A percentile compares a stretch with the other conserved stretches of the same genome.
Conservation (phyloP, 1,140 invertebrate genomes). For the Ganaspis sp. region DNA sequence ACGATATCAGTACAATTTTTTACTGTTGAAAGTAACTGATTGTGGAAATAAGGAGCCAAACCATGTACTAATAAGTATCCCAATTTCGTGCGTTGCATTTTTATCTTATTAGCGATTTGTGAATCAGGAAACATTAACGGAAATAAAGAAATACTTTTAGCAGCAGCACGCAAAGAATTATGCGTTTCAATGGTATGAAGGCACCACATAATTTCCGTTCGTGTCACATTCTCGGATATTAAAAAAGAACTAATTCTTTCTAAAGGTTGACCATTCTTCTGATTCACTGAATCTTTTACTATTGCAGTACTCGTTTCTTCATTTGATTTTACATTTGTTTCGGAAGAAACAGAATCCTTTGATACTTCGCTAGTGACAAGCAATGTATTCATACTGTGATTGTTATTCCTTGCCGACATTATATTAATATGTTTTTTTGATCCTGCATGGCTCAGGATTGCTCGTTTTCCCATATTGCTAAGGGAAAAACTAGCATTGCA, state of each 20-base stretch:
- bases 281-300: not conserved
- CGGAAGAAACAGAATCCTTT: not conserved
- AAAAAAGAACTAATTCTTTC: not conserved
- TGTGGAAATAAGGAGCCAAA: no score
- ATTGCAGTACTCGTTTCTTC: not conserved
- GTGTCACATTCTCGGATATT: not conserved
- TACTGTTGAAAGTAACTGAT: no score
- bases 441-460: not conserved
- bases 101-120: slow-evolving; percentile 39
- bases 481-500: not conserved
- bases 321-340: not conserved
- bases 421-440: not conserved
- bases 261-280: not conserved
- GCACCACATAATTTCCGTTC: not conserved
- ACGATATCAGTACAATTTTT: no score
- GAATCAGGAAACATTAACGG: slow-evolving; percentile 39
- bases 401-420: not conserved
- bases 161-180: slow-evolving; percentile 1
- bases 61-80: no score
- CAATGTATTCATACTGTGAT: not conserved
- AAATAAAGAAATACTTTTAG: slow-evolving; percentile 30
- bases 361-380: not conserved
- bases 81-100: slow-evolving; percentile 40
- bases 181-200: not conserved
- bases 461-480: not conserved